These are phyloP conservation scores for Limnephilus rhombicus DNA, from an alignment of 2,888 invertebrate species.

Conservation along the genomic window DNA sequence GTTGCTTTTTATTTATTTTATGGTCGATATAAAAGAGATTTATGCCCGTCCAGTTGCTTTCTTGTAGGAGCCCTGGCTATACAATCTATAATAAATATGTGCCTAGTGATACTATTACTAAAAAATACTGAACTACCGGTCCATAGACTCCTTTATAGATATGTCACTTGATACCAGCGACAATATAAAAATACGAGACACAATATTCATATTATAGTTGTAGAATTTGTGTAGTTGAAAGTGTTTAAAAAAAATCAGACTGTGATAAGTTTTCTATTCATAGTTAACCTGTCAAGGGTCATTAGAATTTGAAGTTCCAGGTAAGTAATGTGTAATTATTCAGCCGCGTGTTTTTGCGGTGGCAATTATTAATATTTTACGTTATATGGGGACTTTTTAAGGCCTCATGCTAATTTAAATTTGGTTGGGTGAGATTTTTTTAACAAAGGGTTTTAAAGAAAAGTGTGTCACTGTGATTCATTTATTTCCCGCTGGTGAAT, in stretches of 20 bases:
- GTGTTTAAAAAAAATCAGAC: neutral
- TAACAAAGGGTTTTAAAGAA: conserved; percentile 26
- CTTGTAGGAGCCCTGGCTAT: no score
- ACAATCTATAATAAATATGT: no score
- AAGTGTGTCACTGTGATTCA: conserved; percentile 37
- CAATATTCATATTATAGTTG: no score
- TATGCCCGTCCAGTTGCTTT: no score
- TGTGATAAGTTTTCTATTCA: neutral
- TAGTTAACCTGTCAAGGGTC: neutral
- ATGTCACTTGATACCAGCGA: no score
- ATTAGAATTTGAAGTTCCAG: neutral
- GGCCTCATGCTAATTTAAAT: conserved; percentile 17
- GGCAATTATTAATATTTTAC: neutral
- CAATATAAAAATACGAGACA: no score
- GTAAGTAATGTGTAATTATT: neutral
- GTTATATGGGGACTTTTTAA: neutral
- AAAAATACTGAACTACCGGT: no score
- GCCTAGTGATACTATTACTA: no score
- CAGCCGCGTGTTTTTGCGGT: neutral
- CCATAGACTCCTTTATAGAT: no score
- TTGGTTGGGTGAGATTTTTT: neutral
- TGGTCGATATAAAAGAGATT: no score
- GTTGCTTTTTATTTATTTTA: no score
- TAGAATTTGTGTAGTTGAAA: no score
- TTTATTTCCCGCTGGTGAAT: neutral